phyloP scores from a whole-genome alignment of 2,888 invertebrate species.

The Epistrophe grossulariae region DNA sequence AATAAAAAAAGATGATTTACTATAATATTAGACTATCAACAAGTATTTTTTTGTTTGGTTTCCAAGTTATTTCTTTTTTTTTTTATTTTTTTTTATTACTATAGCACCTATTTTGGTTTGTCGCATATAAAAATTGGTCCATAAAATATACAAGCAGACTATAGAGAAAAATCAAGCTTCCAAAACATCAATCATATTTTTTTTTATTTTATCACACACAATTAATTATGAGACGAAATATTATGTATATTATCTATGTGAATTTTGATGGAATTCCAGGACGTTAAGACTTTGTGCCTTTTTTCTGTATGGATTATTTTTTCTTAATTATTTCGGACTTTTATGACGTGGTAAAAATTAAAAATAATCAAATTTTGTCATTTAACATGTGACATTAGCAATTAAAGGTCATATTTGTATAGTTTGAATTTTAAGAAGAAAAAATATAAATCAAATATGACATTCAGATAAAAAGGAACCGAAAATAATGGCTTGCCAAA shows the following conservation, averaged over 20 bases:
- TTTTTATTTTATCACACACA: constrained; percentile 19
- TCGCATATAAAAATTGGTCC: constrained; percentile 18
- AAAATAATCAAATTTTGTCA: too few species aligned
- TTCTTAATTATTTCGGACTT: not conserved
- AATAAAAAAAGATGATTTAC: constrained; percentile 15
- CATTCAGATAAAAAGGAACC: too few species aligned
- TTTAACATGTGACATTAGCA: too few species aligned
- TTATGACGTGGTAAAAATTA: not conserved
- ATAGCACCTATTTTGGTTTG: constrained; percentile 17
- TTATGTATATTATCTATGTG: not conserved
- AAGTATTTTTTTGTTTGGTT: constrained; percentile 19
- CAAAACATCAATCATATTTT: constrained; percentile 26
- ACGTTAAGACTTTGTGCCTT: not conserved
- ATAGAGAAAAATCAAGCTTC: not conserved
- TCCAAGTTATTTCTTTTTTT: not conserved
- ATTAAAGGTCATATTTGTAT: too few species aligned
- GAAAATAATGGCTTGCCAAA: too few species aligned
- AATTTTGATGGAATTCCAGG: constrained; percentile 15
- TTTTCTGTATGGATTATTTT: not conserved
- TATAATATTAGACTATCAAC: constrained; percentile 30
- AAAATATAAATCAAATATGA: too few species aligned
- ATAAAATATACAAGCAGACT: constrained; percentile 2
- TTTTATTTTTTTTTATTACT: not conserved
- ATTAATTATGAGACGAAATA: constrained; percentile 14
- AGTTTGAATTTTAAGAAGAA: too few species aligned